Base-by-base conservation (phyloP, 2,888 invertebrate species). In the Prenolepis imparis region DNA sequence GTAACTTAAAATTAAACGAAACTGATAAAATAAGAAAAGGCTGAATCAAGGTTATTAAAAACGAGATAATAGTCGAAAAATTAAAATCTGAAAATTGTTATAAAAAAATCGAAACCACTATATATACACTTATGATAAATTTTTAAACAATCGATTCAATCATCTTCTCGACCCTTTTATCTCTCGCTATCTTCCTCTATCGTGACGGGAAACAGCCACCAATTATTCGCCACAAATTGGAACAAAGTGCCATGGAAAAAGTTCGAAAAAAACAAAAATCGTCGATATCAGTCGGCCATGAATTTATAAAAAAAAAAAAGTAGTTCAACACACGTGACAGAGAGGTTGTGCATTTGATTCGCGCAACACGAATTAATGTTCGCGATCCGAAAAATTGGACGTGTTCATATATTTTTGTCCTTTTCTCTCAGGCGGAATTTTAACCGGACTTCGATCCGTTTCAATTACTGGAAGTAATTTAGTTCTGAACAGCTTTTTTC, bases 391-490 rank as follows among this genome's bases (percentile, higher is more conserved):
- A 24, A 32, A 32, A 75, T n/a, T 48, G 21, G 41, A 68, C 41
- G 8, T 48, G 18, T 52, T 78, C 55, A 32, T 74, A 32, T 74
- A 57, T 74, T 83, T 86, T 78, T 73, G n/a, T 36, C 77, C 24
- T 12, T 64, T 44, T 39, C 48, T 39, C 36, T 63, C 52, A 48
- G 28, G 73, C 39, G 52, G 12, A 52, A 66, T 39, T 59, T 32
- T 55, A 24, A 11, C 59, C 21, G 32, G 36, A 36, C 63, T 78
- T 64, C 86, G 48, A 83, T 74, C 70, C 74, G 73, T 83, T 78
- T 86, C 68, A 74, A 86, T 86, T 82, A 83, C 11, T 41, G 28
- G 24, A 48, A n/a, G 21, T 73, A 81, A 59, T 57, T 59, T 28
- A 24, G 36, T 66, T 66, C 55, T 39, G 36, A 8, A 18, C 21